Conservation (phyloP, 2,888 invertebrate genomes). For the Xiphydria camelus region DNA sequence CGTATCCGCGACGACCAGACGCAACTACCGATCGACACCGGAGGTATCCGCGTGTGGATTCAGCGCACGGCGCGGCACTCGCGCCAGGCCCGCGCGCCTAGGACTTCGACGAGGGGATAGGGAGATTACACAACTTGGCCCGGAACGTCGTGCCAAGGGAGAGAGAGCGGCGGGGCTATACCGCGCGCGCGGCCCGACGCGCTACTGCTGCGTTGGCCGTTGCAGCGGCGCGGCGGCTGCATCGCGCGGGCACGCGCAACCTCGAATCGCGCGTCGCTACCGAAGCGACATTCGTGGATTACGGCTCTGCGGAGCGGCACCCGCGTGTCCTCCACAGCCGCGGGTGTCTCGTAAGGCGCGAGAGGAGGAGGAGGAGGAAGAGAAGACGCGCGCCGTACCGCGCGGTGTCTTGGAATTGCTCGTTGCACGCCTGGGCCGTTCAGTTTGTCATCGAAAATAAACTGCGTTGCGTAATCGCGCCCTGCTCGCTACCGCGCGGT, state of each 20-base stretch:
- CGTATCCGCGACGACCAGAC: slow-evolving; percentile 23
- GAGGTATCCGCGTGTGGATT: slow-evolving; percentile 2
- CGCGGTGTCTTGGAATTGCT: slow-evolving; percentile 6
- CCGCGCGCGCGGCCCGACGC: neutral
- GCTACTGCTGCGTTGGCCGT: too few relatives aligned
- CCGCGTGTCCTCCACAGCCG: slow-evolving; percentile 32
- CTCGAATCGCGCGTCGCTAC: slow-evolving; percentile 19
- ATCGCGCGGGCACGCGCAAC: slow-evolving; percentile 37
- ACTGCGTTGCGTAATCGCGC: slow-evolving; percentile 14
- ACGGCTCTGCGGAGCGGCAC: too few relatives aligned
- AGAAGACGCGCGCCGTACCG: neutral
- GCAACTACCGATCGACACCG: slow-evolving; percentile 4
- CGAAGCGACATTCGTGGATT: slow-evolving; percentile 4
- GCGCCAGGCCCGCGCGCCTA: too few relatives aligned
- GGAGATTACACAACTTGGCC: slow-evolving; percentile 39
- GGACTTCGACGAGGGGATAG: slow-evolving; percentile 20
- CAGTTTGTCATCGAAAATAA: slow-evolving; percentile 30
- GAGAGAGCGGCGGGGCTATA: slow-evolving; percentile 3
- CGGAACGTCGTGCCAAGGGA: slow-evolving; percentile 40
- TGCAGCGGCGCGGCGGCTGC: too few relatives aligned
- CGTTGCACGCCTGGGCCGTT: slow-evolving; percentile 3
- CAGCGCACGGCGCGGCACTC: too few relatives aligned
- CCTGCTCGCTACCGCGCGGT: neutral
- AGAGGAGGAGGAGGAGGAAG: neutral
- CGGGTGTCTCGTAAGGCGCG: slow-evolving; percentile 21